Conservation (phyloP, 2,888 invertebrate species). For the Drosophila neutralis region DNA sequence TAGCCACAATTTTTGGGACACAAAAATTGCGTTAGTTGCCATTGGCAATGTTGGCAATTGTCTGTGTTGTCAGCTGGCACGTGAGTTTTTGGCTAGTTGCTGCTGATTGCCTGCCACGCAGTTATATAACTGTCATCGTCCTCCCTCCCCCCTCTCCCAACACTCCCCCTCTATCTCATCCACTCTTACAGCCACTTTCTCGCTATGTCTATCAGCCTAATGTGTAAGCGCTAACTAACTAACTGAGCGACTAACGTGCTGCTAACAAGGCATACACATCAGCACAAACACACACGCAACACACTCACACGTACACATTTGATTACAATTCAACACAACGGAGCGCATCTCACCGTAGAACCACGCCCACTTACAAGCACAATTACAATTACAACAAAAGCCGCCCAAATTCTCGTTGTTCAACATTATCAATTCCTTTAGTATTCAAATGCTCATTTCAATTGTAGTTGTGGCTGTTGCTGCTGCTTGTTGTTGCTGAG, state of each 20-base stretch:
- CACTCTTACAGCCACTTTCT: background rate
- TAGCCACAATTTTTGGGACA: constrained; percentile 70
- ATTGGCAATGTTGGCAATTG: constrained; percentile 66
- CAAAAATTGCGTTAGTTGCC: constrained; percentile 67
- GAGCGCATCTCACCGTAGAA: constrained; percentile 30
- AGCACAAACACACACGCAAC: constrained; percentile 16
- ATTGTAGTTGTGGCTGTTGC: constrained; percentile 27
- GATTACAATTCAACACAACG: constrained; percentile 31
- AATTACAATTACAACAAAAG: constrained; percentile 65
- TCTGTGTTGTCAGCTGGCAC: constrained; percentile 57
- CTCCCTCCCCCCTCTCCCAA: background rate
- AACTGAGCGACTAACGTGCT: constrained; percentile 63
- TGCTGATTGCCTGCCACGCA: constrained; percentile 49
- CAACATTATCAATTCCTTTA: constrained; percentile 70
- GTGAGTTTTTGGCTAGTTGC: constrained; percentile 43
- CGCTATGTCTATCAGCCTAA: constrained; percentile 38
- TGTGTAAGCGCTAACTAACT: constrained; percentile 66
- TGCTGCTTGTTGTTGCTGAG: constrained; percentile 18
- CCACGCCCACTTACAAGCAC: constrained; percentile 62
- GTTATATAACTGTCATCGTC: constrained; percentile 23
- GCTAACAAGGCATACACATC: constrained; percentile 51
- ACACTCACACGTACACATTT: constrained; percentile 4
- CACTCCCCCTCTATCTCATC: background rate
- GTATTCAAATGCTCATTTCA: constrained; percentile 72
- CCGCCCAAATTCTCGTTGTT: constrained; percentile 47